phyloP scores from a whole-genome alignment of 2,797 vertebrate genomes.

The Poeciliopsis presidionis region DNA sequence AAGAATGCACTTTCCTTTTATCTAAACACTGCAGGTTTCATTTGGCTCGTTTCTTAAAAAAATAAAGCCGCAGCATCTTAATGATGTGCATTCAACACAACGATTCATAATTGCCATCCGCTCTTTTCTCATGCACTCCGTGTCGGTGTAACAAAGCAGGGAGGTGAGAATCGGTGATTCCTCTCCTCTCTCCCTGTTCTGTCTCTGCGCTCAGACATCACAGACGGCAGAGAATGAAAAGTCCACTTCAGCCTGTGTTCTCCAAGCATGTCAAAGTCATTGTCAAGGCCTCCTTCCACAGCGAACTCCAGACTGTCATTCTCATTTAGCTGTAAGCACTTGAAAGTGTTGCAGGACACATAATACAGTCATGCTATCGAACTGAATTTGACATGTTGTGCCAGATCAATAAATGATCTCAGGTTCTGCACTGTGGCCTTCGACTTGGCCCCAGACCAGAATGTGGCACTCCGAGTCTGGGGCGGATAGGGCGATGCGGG shows the following conservation, averaged over 20 bases:
- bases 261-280: conserved; percentile 52
- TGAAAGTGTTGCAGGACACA: conserved; percentile 44
- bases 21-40: not conserved
- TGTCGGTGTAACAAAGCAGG: conserved; percentile 27
- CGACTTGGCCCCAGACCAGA: conserved; percentile 52
- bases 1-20: not conserved
- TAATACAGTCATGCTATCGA: conserved; percentile 63
- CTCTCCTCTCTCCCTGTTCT: conserved; percentile 32
- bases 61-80: not conserved
- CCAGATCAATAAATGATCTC: conserved; percentile 54
- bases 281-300: conserved; percentile 66
- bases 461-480: conserved; percentile 53
- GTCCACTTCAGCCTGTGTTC: conserved; percentile 50
- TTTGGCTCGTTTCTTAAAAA: not conserved
- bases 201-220: conserved; percentile 42
- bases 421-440: conserved; percentile 35
- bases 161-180: conserved; percentile 56
- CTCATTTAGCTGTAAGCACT: conserved; percentile 46
- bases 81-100: conserved; percentile 19
- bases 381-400: conserved; percentile 62
- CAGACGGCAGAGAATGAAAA: conserved; percentile 37
- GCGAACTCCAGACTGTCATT: conserved; percentile 57
- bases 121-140: conserved; percentile 59
- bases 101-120: conserved; percentile 49
- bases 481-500: not conserved